Percentiles rank a stretch among this genome's conserved stretches.
phyloP scores from a whole-genome alignment of 2,888 invertebrate species.

The Sipunculus nudus region DNA sequence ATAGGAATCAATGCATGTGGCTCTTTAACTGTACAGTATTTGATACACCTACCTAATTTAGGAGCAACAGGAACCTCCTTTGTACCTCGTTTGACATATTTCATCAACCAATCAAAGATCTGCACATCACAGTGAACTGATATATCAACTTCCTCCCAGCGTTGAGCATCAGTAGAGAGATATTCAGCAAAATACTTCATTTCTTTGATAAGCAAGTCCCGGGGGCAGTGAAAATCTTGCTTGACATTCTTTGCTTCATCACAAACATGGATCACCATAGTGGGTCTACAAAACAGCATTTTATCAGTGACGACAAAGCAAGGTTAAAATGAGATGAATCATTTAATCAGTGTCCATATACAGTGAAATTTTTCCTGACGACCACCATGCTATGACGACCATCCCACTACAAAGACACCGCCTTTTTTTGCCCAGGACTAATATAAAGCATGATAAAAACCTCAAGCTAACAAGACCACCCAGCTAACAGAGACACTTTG shows the following conservation, averaged over 20 bases:
- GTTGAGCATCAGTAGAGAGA: constrained; percentile 63
- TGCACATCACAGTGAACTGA: constrained; percentile 96
- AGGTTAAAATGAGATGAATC: too few relatives aligned
- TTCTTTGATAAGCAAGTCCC: constrained; percentile 84
- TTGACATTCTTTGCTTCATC: constrained; percentile 91
- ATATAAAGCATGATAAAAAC: too few relatives aligned
- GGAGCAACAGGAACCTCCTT: constrained; percentile 50
- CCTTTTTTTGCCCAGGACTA: too few relatives aligned
- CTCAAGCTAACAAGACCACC: too few relatives aligned
- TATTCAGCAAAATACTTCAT: constrained; percentile 86
- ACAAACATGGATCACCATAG: constrained; percentile 89
- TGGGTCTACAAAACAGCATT: constrained; percentile 55
- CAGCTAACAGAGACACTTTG: too few relatives aligned
- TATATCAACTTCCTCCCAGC: constrained; percentile 86
- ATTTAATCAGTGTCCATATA: too few relatives aligned
- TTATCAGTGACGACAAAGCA: too few relatives aligned
- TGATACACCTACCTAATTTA: constrained; percentile 47
- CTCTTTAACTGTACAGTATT: too few relatives aligned
- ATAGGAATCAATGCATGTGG: too few relatives aligned
- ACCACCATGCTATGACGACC: too few relatives aligned
- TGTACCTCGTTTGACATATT: constrained; percentile 81
- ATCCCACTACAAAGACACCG: too few relatives aligned
- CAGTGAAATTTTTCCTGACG: too few relatives aligned
- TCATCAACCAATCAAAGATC: constrained; percentile 96
- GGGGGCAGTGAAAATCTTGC: constrained; percentile 88